Base-by-base conservation (phyloP, 2,113 vertebrate genomes). In the Reinhardtius hippoglossoides region DNA sequence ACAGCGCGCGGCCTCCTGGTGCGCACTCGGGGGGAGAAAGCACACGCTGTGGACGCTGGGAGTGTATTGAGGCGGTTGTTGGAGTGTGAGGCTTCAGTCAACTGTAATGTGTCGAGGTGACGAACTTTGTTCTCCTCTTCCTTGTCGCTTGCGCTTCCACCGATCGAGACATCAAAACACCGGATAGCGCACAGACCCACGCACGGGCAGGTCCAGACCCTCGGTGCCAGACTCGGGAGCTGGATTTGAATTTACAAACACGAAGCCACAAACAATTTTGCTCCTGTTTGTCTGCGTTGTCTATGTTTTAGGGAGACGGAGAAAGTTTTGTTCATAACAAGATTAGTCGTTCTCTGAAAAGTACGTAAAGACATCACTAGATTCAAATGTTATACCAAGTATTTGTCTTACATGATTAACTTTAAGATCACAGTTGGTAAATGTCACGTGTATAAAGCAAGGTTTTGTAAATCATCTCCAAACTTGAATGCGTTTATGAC, bases 141-240 rank as follows among this genome's bases (percentile, higher is more conserved):
- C 82, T 81, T 80, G 63, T 83, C 79, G 74, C 35, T 63, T 63
- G 59, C 46, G 40, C 86, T 87, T 90, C 75, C 80, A 87, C 57
- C 26, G 67, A 75, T 77, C 69, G 9, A 88, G 81, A 91, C 88
- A 85, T 90, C 83, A 91, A 89, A 90, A 84, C 84, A 81, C 76
- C 75, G 76, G 79, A 84, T 77, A 21, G 50, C 61, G 59, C 55
- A 57, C 80, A 66, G 31, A 1, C 31, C 31, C 31, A 31, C 31
- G 31, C 31, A 5, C 31, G 6, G 6, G 31, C 31, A 31, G 8
- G 2, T 37, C 14, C 78, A 87, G 78, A 87, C 82, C 59, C 50
- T 7, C 23, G 24, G n/a, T 9, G 24, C 7, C 35, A 37, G 44
- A 46, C 44, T 46, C 13, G 5, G 44, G 44, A 21, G 10, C 9